Conservation (phyloP, 1,140 invertebrate genomes). For the Galendromus occidentalis region DNA sequence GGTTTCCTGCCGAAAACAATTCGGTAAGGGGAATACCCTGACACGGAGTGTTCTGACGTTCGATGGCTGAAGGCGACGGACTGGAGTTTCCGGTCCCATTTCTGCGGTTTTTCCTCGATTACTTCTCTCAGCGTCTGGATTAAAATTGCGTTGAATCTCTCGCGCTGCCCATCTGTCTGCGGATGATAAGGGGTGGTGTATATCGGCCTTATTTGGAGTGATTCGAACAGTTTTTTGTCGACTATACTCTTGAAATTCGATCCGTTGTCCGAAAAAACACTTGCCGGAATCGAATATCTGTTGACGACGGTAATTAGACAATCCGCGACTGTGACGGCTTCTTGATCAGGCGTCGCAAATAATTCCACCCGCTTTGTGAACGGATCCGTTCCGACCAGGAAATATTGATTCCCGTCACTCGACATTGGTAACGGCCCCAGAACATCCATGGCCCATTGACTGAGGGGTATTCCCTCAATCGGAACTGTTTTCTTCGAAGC, state of each 20-base stretch:
- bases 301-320: no score
- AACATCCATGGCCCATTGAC: constrained; percentile 14
- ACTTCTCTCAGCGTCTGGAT: constrained; percentile 19
- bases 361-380: constrained; percentile 20
- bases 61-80: constrained; percentile 31
- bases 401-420: constrained; percentile 17
- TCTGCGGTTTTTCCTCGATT: constrained; percentile 21
- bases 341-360: no score
- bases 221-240: no score
- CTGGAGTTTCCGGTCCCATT: constrained; percentile 31
- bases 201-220: no score
- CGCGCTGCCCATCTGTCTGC: constrained; percentile 18
- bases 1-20: constrained; percentile 29
- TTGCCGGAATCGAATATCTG: no score
- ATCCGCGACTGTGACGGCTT: no score
- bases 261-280: no score
- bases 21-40: constrained; percentile 27
- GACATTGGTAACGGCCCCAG: constrained; percentile 17
- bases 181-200: constrained; percentile 2
- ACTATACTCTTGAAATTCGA: no score
- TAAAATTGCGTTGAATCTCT: constrained; percentile 18
- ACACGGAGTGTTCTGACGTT: constrained; percentile 26
- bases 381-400: constrained; percentile 19
- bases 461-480: no score
- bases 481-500: no score